Base-by-base conservation (phyloP, 2,888 invertebrate genomes). In the Stegana nigrithorax region DNA sequence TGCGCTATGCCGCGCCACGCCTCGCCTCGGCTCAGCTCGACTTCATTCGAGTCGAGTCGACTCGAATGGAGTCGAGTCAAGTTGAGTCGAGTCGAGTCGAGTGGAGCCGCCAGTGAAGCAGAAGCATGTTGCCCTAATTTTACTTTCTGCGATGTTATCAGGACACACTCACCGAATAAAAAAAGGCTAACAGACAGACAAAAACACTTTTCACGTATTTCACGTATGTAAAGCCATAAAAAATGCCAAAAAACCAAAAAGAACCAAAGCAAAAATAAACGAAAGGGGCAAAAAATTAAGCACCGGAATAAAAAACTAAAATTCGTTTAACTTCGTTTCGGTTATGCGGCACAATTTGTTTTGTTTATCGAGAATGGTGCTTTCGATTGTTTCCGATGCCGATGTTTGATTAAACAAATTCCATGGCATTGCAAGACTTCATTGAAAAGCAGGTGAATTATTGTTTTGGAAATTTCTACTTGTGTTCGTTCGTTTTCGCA, bases 71-170 rank as follows among this genome's bases (percentile, higher is more conserved):
- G 10, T 29, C 29, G 36, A 36, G 62, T 61, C 67, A 62, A 63
- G 64, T 50, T n/a, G 50, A 50, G 62, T 61, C 67, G 63, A 63
- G 64, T 50, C 12, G 50, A 50, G 32, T 63, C 61, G 56, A 55
- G n/a, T 23, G 26, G 39, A 39, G 42, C 59, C 42, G 68, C 62
- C 65, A 27, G 56, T 57, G 59, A 62, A 58, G 51, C 57, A 58
- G 69, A 67, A 75, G 72, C 67, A 78, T 76, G 74, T 74, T 76
- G 75, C 75, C 75, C 75, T 74, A 76, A 76, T 76, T 76, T 76
- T 76, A 76, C 78, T 76, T 76, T 76, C 75, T 68, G 72, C 75
- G 76, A 75, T 78, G 76, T 73, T 74, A 76, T 78, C 78, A 76
- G 78, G 76, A 78, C 78, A 72, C 59, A 69, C 75, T 56, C 32